Conservation (phyloP, 2,888 invertebrate genomes). For the Lepas anatifera region DNA sequence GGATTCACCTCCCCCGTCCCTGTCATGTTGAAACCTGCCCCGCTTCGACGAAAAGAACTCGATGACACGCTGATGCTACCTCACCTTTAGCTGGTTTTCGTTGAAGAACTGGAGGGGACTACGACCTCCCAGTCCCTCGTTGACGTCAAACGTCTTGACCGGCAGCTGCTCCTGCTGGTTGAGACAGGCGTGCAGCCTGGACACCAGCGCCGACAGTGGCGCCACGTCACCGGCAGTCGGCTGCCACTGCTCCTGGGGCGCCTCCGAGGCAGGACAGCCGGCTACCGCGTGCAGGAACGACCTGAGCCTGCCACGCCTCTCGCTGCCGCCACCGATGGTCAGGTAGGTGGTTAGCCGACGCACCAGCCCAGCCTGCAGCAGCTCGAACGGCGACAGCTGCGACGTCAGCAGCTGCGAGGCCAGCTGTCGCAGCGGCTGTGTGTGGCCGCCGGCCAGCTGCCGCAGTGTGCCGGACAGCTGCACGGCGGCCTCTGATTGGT, state of each 20-base stretch:
- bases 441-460: neutral
- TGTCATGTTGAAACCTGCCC: too few species aligned
- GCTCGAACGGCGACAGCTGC: slow-evolving; percentile 96
- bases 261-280: slow-evolving; percentile 48
- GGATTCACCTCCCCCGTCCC: too few species aligned
- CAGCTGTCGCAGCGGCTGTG: slow-evolving; percentile 55
- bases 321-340: slow-evolving; percentile 39
- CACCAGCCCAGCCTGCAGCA: slow-evolving; percentile 92
- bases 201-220: slow-evolving; percentile 69
- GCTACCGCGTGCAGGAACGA: slow-evolving; percentile 87
- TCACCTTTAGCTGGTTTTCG: slow-evolving; percentile 92
- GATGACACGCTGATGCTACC: too few species aligned
- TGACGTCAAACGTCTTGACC: slow-evolving; percentile 89
- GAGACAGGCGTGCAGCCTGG: slow-evolving; percentile 87
- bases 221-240: slow-evolving; percentile 37
- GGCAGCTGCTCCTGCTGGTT: slow-evolving; percentile 97
- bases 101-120: slow-evolving; percentile 95
- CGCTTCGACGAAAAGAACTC: too few species aligned
- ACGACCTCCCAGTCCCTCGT: slow-evolving; percentile 55
- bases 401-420: slow-evolving; percentile 77
- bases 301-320: slow-evolving; percentile 46
- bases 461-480: neutral
- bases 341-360: slow-evolving; percentile 76
- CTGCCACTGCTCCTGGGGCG: slow-evolving; percentile 30
- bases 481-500: neutral